phyloP scores from a whole-genome alignment of 2,888 invertebrate species.

The Hirtodrosophila trivittata region DNA sequence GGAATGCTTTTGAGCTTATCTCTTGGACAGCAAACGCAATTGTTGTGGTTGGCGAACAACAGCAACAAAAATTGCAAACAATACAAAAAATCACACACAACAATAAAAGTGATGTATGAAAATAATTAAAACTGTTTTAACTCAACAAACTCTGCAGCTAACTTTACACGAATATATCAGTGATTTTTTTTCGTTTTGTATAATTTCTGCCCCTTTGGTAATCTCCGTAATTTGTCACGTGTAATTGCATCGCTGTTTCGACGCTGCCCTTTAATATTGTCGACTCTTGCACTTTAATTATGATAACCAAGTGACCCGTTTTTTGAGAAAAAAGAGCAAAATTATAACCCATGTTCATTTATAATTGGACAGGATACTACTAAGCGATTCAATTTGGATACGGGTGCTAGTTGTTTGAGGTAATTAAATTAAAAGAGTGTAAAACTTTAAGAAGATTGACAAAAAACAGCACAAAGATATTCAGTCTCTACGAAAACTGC shows the following conservation, averaged over 20 bases:
- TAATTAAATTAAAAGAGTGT: no score
- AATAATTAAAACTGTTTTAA: slow-evolving; percentile 59
- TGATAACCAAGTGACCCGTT: slow-evolving; percentile 41
- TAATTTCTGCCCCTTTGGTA: slow-evolving; percentile 1
- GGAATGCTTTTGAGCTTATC: slow-evolving; percentile 48
- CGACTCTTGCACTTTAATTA: slow-evolving; percentile 47
- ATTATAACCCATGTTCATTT: no score
- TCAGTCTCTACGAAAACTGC: no score
- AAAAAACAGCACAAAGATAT: no score
- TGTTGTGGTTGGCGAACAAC: slow-evolving; percentile 47
- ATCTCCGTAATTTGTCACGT: slow-evolving; percentile 62
- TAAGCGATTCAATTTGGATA: no score
- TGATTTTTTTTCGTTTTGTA: slow-evolving; percentile 13
- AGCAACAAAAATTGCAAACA: slow-evolving; percentile 34
- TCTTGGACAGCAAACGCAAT: slow-evolving; percentile 60
- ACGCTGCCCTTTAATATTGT: slow-evolving; percentile 48
- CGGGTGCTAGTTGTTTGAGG: no score
- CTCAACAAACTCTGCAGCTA: slow-evolving; percentile 17
- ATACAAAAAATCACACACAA: slow-evolving; percentile 13
- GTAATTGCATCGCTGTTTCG: slow-evolving; percentile 53
- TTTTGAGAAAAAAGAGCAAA: slow-evolving; percentile 9
- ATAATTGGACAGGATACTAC: no score
- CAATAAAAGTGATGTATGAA: slow-evolving; percentile 33
- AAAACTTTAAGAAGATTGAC: no score
- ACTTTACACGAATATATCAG: slow-evolving; percentile 8